phyloP scores from a whole-genome alignment of 2,888 invertebrate genomes.

The Serrognathus titanus region DNA sequence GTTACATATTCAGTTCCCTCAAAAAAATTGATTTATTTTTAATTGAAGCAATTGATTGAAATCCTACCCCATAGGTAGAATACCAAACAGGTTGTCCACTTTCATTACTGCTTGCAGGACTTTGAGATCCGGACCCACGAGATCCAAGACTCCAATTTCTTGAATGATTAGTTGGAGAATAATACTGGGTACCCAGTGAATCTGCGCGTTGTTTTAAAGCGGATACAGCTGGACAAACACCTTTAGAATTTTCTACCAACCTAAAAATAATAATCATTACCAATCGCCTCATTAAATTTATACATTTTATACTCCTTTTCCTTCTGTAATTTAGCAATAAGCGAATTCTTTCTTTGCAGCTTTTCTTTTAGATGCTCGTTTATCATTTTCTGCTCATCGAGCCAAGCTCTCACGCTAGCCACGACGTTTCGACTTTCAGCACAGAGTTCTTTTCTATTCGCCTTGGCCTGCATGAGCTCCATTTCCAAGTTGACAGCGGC shows the following conservation, averaged over 20 bases:
- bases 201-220: slow-evolving; percentile 1
- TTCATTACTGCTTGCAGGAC: slow-evolving; percentile 13
- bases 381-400: slow-evolving; percentile 44
- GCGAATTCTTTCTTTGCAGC: slow-evolving; percentile 32
- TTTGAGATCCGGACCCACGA: slow-evolving; percentile 19
- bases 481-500: slow-evolving; percentile 37
- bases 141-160: slow-evolving; percentile 19
- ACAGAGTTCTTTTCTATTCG: slow-evolving; percentile 40
- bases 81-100: slow-evolving; percentile 16
- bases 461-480: slow-evolving; percentile 38
- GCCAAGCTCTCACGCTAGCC: slow-evolving; percentile 42
- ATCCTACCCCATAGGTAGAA: slow-evolving; percentile 8
- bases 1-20: slow-evolving; percentile 12
- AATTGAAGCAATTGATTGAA: background rate
- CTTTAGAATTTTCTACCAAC: background rate
- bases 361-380: slow-evolving; percentile 34
- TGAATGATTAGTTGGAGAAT: too few relatives aligned
- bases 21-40: slow-evolving; percentile 3
- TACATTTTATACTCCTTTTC: slow-evolving; percentile 20
- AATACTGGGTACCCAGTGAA: background rate
- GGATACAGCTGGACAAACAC: background rate
- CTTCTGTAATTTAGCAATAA: slow-evolving; percentile 34
- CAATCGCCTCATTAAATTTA: too few relatives aligned
- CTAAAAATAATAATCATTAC: background rate
- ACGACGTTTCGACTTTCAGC: slow-evolving; percentile 43